A percentile compares a stretch with the other conserved stretches of the same genome.
These are phyloP conservation scores for Eptesicus fuscus DNA, from an alignment of 2,113 vertebrate genomes.

Conservation along the genomic window DNA sequence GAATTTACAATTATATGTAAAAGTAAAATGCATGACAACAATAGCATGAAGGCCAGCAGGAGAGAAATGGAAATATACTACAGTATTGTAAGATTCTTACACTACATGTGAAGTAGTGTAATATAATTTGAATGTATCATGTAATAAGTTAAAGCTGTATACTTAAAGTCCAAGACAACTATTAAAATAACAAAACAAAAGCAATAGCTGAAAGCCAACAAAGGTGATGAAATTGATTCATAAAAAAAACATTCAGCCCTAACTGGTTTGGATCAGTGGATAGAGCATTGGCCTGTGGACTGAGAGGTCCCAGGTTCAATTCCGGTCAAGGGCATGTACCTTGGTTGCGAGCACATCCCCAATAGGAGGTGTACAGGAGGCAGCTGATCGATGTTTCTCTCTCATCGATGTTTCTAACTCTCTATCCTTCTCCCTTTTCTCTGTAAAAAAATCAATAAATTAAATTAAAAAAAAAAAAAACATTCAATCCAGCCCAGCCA, in stretches of 20 bases:
- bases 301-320: too few relatives aligned
- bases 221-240: neutral
- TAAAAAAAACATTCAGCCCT: neutral
- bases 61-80: neutral
- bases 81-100: neutral
- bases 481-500: neutral
- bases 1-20: neutral
- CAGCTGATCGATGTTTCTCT: too few relatives aligned
- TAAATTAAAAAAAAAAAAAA: neutral
- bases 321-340: too few relatives aligned
- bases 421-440: too few relatives aligned
- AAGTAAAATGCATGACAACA: neutral
- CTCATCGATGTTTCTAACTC: too few relatives aligned
- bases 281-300: too few relatives aligned
- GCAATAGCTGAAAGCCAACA: neutral
- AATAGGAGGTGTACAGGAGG: too few relatives aligned
- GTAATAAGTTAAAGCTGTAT: neutral
- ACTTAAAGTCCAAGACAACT: neutral
- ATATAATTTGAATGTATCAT: neutral
- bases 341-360: too few relatives aligned
- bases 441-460: too few relatives aligned
- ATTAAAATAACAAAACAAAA: conserved; percentile 18
- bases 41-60: neutral
- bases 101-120: neutral
- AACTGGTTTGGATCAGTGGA: too few relatives aligned